Evolutionary conservation across 2,888 invertebrate genomes (phyloP).

Genomic region (Gryllus longicercus): DNA sequence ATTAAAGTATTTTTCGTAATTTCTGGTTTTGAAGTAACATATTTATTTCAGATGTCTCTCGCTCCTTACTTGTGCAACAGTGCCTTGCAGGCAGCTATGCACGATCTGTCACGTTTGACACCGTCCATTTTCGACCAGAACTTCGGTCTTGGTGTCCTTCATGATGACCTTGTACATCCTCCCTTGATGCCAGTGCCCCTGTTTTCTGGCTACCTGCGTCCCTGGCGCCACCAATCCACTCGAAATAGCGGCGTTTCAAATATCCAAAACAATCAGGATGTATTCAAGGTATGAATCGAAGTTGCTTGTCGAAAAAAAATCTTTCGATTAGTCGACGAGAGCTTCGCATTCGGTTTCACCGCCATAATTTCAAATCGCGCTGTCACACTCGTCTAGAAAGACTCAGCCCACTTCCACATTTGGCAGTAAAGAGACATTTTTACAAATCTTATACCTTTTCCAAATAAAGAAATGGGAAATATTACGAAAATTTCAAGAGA

Average conservation of each 20-base stretch:
- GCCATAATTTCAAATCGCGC: too few species aligned
- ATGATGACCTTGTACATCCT: constrained; percentile 32
- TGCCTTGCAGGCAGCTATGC: constrained; percentile 26
- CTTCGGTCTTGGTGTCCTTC: constrained; percentile 35
- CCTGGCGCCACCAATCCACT: constrained; percentile 37
- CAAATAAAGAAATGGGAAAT: too few species aligned
- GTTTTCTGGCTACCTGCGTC: constrained; percentile 39
- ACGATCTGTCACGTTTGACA: constrained; percentile 35
- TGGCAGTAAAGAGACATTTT: too few species aligned
- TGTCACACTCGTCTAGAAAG: too few species aligned
- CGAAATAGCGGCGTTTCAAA: constrained; percentile 39
- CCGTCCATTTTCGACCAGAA: constrained; percentile 35
- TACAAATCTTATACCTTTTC: too few species aligned
- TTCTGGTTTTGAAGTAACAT: too few species aligned
- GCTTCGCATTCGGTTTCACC: too few species aligned
- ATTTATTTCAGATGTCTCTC: constrained; percentile 39
- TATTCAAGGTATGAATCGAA: constrained; percentile 40
- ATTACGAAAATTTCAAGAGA: too few species aligned
- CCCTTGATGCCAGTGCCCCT: constrained; percentile 23
- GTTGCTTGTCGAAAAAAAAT: too few species aligned
- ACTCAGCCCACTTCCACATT: too few species aligned
- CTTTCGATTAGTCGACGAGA: too few species aligned
- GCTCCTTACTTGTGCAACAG: constrained; percentile 39
- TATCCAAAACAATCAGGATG: constrained; percentile 38
- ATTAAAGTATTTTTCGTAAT: too few species aligned